Evolutionary conservation across 2,797 vertebrate genomes (phyloP), one percentile per base, ranked within the genome.

Genomic region (Microctenopoma steveboyesi): DNA sequence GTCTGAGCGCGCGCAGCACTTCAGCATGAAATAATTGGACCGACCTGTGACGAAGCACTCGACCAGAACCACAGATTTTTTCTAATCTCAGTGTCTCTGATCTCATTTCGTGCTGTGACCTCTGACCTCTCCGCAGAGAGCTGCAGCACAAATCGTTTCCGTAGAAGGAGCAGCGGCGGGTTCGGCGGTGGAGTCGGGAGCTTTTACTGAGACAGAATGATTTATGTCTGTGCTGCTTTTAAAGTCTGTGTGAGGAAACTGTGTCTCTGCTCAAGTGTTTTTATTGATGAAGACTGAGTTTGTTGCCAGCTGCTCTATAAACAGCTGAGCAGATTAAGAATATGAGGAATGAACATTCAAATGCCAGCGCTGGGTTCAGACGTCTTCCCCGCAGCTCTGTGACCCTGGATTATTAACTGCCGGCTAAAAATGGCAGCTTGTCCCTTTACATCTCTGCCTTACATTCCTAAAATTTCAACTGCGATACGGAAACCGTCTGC

Each of bases 381-480:
- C 16, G 60, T 43, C 45, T 50, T 71, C 56, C 37, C 35, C 52
- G 11, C 66, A 25, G 10, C 15, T 1, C 5, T 14, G 25, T 54
- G 63, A 69, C 67, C 72, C 1, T 13, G 16, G 51, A 16, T 66
- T 74, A 78, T 64, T 54, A 58, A 69, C 57, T 43, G 74, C 40
- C 27, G 53, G 69, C 48, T 79, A 79, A 79, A 83, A 78, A 79
- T 45, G 50, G 50, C 78, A 72, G 57, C 43, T 1, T 11, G 43
- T 27, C 63, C 35, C 66, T 69, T 74, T 72, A 78, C 74, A 47
- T 40, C 72, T 64, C 60, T 60, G 35, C 53, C 0, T 3, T 0
- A 45, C 78, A 79, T 86, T 86, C 78, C 76, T 72, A 64, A n/a
- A 25, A 68, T 74, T 64, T 58, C 68, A 62, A 40, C 51, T 45